Evolutionary conservation across 2,113 vertebrate genomes (phyloP), one percentile per base, ranked within the genome.

Genomic region (Lutjanus erythropterus): DNA sequence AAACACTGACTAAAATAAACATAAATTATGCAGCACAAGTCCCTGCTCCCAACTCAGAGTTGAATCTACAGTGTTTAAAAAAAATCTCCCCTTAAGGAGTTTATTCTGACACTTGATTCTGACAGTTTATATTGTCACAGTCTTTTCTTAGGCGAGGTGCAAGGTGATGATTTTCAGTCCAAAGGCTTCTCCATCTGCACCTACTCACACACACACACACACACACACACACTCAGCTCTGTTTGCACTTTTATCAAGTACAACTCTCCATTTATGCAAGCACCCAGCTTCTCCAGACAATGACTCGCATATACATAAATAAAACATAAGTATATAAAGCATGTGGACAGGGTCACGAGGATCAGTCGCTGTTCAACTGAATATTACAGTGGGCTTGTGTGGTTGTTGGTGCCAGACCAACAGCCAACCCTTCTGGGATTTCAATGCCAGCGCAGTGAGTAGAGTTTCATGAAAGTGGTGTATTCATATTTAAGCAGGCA

Each of bases 261-360:
- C 52, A 61, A 6, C 52, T 33, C 44, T 59, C 27, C 41, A 49
- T 29, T 55, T 69, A 44, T 73, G 49, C 61, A 39, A 52, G 21
- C 41, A 27, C 35, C 5, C 21, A 42, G 74, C 82, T 64, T 44
- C 66, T 72, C 31, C 49, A 79, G 61, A 86, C 74, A 65, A 68
- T 78, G 65, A 75, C 52, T 68, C 8, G 21, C 44, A 74, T 70
- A 27, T 60, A 49, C 29, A 74, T 85, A 65, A 84, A 86, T 86
- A 86, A 86, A 73, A 44, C 72, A 82, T 47, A 41, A 66, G 71
- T 55, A 25, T 23, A 50, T 39, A 42, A 59, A 37, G 37, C 9
- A 76, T 39, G 47, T 1, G 6, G 47, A 55, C 49, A 42, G 39
- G 64, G 59, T 56, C 47, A 71, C 21, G 18, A 44, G 31, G 60